Base-by-base conservation (phyloP, 2,888 invertebrate genomes). In the Kuschelorhynchus macadamiae region DNA sequence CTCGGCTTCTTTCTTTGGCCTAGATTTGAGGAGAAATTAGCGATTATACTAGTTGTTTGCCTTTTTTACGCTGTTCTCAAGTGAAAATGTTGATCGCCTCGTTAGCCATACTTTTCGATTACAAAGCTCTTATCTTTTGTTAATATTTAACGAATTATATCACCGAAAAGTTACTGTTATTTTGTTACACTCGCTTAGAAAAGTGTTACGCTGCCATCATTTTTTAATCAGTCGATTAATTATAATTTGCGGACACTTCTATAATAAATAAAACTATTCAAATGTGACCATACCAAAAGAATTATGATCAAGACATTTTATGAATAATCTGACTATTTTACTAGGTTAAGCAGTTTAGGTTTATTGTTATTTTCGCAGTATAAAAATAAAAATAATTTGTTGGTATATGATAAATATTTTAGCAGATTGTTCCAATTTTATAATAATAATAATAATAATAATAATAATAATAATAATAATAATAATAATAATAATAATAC, bases 1-100 rank as follows among this genome's bases (percentile, higher is more conserved):
- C 76, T 2, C 47, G 33, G 67, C 70, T 76, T 82, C 81, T 82
- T 82, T 82, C 82, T 83, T 82, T 79, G 81, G 77, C 82, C 82
- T 76, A 80, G 77, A 79, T 82, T 75, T 17, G 62, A 60, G 78
- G 82, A 80, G 82, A 82, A 82, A 82, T 81, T 82, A 79, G 80
- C 55, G 61, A 69, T 63, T 62, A 61, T 63, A 63, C 55, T 62
- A 61, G 70, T 67, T 59, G 67, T 70, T 70, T 67, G 62, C 53
- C 49, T 44, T 69, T 66, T 69, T 65, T 64, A 69, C 33, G 64
- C 61, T 44, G 63, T 70, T 63, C 62, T 64, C 55, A 59, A 67
- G 67, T 70, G 69, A 69, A 69, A 69, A 65, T 65, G 60, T 64
- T 63, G 47, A 30, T 42, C 44, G 46, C 42, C 67, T 57, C 56